Evolutionary conservation across 1,140 invertebrate genomes (phyloP).

Genomic region (Drosophila truncata): DNA sequence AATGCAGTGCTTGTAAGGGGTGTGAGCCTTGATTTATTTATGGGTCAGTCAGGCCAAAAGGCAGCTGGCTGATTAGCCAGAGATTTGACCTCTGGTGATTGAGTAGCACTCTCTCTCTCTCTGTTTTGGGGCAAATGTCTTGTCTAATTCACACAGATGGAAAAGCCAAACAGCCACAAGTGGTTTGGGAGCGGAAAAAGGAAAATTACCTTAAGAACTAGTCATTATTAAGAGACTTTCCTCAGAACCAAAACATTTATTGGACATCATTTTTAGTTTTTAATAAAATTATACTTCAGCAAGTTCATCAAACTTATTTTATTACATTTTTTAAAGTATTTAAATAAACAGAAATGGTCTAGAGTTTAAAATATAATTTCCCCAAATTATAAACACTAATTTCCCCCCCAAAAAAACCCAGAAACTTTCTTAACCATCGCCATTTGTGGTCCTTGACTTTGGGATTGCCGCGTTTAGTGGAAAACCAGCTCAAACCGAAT

Average conservation of each 20-base stretch:
- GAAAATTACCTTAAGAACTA: neutral
- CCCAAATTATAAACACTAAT: constrained; percentile 10
- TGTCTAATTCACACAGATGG: constrained; percentile 71
- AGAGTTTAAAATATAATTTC: neutral
- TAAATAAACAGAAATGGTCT: neutral
- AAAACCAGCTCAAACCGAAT: constrained; percentile 47
- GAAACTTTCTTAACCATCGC: neutral
- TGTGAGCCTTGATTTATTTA: constrained; percentile 75
- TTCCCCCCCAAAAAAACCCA: neutral
- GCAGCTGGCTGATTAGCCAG: constrained; percentile 72
- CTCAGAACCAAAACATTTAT: neutral
- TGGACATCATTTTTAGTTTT: neutral
- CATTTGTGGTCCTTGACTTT: constrained; percentile 51
- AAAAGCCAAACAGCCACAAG: constrained; percentile 26
- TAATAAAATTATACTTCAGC: neutral
- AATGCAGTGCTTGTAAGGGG: constrained; percentile 37
- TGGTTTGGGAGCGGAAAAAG: constrained; percentile 3
- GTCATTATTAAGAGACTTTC: neutral
- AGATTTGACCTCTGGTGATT: constrained; percentile 69
- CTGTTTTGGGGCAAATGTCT: constrained; percentile 45
- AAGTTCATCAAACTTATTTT: neutral
- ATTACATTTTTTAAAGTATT: neutral
- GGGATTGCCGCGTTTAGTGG: constrained; percentile 19
- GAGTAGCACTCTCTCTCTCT: constrained; percentile 43
- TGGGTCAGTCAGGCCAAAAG: constrained; percentile 51